Conservation (phyloP, 1,140 invertebrate species). For the Diorhabda carinulata region DNA sequence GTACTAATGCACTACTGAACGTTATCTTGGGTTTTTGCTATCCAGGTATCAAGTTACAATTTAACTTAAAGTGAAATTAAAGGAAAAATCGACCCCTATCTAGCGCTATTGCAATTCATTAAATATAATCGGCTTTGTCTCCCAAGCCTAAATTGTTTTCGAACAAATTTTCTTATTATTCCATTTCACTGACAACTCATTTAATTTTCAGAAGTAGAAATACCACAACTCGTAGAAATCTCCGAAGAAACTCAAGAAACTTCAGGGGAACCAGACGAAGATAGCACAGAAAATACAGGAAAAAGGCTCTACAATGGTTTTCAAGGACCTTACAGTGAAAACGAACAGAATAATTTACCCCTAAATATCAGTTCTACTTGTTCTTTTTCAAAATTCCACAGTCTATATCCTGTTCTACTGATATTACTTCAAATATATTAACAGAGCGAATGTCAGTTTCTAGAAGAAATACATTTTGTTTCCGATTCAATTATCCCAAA, state of each 20-base stretch:
- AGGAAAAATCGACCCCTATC: neutral
- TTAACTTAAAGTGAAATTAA: too few species aligned
- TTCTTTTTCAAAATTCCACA: slow-evolving; percentile 23
- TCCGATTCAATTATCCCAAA: too few species aligned
- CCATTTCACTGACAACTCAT: neutral
- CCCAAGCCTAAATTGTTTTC: neutral
- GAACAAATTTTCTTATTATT: neutral
- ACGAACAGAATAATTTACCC: slow-evolving; percentile 34
- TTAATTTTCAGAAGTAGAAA: slow-evolving; percentile 43
- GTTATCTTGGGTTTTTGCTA: too few species aligned
- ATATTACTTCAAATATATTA: slow-evolving; percentile 36
- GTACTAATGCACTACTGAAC: too few species aligned
- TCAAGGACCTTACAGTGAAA: slow-evolving; percentile 41
- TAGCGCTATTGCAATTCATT: neutral
- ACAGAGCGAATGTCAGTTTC: neutral
- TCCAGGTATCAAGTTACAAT: too few species aligned
- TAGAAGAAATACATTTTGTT: too few species aligned
- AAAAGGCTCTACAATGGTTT: slow-evolving; percentile 41
- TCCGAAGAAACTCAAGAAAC: slow-evolving; percentile 30
- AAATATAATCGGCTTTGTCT: neutral
- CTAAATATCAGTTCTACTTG: slow-evolving; percentile 29
- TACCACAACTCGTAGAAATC: slow-evolving; percentile 38
- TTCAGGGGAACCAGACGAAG: slow-evolving; percentile 20
- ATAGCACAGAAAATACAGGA: slow-evolving; percentile 33
- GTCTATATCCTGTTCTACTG: slow-evolving; percentile 25